Base-by-base conservation (phyloP, 2,113 vertebrate species). In the Cricetomys ansorgei region DNA sequence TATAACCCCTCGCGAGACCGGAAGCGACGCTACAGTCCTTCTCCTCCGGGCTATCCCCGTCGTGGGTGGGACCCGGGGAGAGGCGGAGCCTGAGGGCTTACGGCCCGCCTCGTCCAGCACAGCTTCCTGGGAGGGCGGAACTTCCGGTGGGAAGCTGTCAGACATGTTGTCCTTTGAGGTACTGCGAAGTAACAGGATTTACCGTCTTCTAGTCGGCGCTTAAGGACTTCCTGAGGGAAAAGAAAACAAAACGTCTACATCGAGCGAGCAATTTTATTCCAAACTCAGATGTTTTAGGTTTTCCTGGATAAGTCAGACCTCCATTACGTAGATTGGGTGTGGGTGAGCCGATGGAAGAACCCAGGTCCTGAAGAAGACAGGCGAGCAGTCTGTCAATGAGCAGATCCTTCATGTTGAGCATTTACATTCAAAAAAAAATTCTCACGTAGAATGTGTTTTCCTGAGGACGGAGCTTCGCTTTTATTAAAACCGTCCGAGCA, bases 31-130 rank as follows among this genome's bases (percentile, higher is more conserved):
- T 92, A 84, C 40, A 7, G 57, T 70, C 40, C 4, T 15, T 40
- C 3, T 31, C 65, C 21, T 55, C 34, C 0, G 15, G 16, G 10
- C 3, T 0, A 21, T 25, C 37, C 40, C 0, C 12, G 7, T 7
- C 10, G 69, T n/a, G 43, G 92, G 75, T n/a, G 45, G 59, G 23
- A 31, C 43, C 70, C 7, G 0, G 69, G 5, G 45, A 9, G 40
- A 65, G 94, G 92, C 50, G 89, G 93, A 21, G 57, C 62, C 48
- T 13, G 11, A 3, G 8, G 12, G 1, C 43, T 29, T 7, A 21
- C 64, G 12, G 31, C 15, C 53, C 5, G 8, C 25, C 43, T 4
- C 0, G 1, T 19, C 19, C 23, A 16, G 23, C 34, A 2, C 5
- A 0, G 23, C 59, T 29, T 23, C 13, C 31, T 23, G 64, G 75